Evolutionary conservation across 2,797 vertebrate species (phyloP), one percentile per base, ranked within the genome.

Genomic region (Onychomys torridus): DNA sequence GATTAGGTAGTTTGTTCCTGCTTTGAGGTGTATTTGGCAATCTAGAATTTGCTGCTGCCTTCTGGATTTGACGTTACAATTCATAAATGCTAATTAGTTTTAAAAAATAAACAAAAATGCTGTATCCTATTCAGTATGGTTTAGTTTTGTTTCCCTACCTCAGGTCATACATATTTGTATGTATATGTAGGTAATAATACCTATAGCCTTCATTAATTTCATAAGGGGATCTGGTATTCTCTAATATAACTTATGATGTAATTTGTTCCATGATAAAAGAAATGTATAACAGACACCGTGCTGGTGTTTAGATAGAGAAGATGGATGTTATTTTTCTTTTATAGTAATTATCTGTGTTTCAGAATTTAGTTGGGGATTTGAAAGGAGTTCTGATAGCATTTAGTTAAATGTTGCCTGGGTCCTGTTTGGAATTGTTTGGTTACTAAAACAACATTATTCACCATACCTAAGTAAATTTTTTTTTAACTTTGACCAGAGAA

Each of bases 371-470:
- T 87, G 25, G 4, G 5, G 92, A 57, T 63, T 95, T 43, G 40
- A 81, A 88, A 93, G 49, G 7, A 65, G 5, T 87, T 10, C 27
- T 90, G 0, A 61, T 92, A 76, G 43, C 67, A 49, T 82, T 76
- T 89, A 91, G 46, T 76, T 73, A 87, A 1, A 29, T 95, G 27
- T 73, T 73, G 11, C 89, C 23, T 3, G 46, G 17, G 1, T 77
- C 32, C 5, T 57, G 14, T 86, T 91, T 90, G 87, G 52, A 10
- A 83, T 96, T 37, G 23, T 67, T 84, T 89, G 59, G 34, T 91
- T 23, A 77, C 83, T 91, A 87, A 37, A 95, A 32, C 93, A 52
- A 27, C n/a, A 82, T 89, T 93, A 90, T 92, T 17, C 34, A 90
- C 12, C 69, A 1, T 93, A 63, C 61, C 61, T 93, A 57, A 90